These are phyloP conservation scores for Trichomalopsis sarcophagae DNA, from an alignment of 1,140 invertebrate species.

Conservation along the genomic window DNA sequence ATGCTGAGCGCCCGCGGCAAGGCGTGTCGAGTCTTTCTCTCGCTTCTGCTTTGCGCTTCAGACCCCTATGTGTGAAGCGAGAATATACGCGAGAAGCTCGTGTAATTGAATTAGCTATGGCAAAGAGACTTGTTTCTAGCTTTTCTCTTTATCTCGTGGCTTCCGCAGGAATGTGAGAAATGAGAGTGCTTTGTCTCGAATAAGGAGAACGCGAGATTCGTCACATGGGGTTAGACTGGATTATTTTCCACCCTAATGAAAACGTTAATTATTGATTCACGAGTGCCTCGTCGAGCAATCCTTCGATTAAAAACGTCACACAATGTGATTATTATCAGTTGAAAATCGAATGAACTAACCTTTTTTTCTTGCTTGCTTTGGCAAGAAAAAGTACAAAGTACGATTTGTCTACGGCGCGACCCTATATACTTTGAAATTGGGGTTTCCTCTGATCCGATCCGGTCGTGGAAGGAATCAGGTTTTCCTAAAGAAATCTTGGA, in stretches of 20 bases:
- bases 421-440: no score
- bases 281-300: no score
- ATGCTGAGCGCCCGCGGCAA: neutral
- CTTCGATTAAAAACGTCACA: neutral
- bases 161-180: neutral
- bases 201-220: neutral
- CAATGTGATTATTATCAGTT: no score
- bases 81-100: neutral
- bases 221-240: neutral
- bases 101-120: slow-evolving; percentile 5
- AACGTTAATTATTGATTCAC: neutral
- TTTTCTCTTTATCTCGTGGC: neutral
- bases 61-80: neutral
- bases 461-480: no score
- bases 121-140: neutral
- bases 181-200: neutral
- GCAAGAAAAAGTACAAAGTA: no score
- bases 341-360: neutral
- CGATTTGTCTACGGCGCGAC: no score
- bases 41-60: neutral
- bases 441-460: no score
- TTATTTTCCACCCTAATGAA: neutral
- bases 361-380: no score
- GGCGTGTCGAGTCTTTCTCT: no score
- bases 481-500: no score